phyloP scores from a whole-genome alignment of 2,113 vertebrate species.

The Corynorhinus townsendii region DNA sequence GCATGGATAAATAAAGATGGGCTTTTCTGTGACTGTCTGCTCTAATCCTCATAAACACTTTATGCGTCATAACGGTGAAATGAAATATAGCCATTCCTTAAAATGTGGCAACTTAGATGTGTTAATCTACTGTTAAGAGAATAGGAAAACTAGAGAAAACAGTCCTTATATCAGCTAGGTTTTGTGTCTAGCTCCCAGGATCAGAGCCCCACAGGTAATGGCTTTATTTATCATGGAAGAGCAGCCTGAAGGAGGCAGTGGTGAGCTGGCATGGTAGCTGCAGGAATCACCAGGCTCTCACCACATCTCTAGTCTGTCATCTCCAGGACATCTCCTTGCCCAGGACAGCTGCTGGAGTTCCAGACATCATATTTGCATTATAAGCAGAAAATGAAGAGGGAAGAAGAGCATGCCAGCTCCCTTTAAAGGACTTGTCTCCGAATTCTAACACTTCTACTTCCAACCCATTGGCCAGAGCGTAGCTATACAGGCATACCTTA shows the following conservation, averaged over 20 bases:
- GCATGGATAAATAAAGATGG: neutral
- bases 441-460: neutral
- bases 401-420: neutral
- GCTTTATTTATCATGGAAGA: neutral
- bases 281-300: neutral
- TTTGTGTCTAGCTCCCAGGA: neutral
- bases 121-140: neutral
- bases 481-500: neutral
- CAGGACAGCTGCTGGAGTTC: neutral
- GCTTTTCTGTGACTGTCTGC: neutral
- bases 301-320: neutral
- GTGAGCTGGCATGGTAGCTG: neutral
- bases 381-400: neutral
- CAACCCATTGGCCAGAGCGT: neutral
- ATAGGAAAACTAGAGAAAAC: neutral
- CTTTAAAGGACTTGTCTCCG: neutral
- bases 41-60: constrained; percentile 23
- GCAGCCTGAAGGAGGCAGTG: neutral
- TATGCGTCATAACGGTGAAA: neutral
- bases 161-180: neutral
- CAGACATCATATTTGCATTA: neutral
- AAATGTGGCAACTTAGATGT: neutral
- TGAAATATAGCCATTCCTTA: neutral
- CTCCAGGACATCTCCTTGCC: neutral
- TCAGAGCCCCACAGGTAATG: neutral